Base-by-base conservation (phyloP, 2,797 vertebrate genomes). In the Gymnopithys bicolor region DNA sequence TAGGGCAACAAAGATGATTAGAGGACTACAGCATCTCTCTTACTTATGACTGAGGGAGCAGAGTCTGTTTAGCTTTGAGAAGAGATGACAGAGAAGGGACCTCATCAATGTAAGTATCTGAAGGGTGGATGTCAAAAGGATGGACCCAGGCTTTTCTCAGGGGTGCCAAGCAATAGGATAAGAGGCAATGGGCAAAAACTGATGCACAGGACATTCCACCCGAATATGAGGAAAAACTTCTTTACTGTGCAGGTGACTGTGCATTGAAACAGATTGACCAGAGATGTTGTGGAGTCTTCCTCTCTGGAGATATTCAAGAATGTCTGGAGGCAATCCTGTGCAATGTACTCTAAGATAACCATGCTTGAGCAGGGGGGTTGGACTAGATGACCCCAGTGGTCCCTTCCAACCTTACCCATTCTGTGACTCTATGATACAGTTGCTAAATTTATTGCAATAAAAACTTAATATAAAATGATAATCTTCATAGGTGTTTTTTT, bases 51-150 rank as follows among this genome's bases (percentile, higher is more conserved):
- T 52, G 79, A 58, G 18, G n/a, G 30, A 70, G 7, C 37, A 39
- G n/a, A 28, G 8, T 21, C n/a, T 33, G 10, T 83, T 69, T 45
- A 52, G 6, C 21, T 51, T 52, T 9, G 9, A 33, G 37, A 43
- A 45, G 14, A 64, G 45, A 46, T 0, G 0, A 15, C 11, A 64
- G 43, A 52, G n/a, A 45, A 8, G 0, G 0, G 12, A 51, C 28
- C 17, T 39, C 21, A 23, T 69, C 9, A 22, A 4, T 45, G 17
- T 5, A 11, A 23, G 11, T 11, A 11, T 13, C 37, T 41, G 30
- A 39, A 64, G 2, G 37, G 3, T 45, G 13, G 3, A 7, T 58
- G 3, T 52, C n/a, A 52, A 77, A 66, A 77, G n/a, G 37, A 23
- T 25, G 37, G 14, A 52, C 4, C 5, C 45, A 77, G 30, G 5